Base-by-base conservation (phyloP, 2,113 vertebrate species). In the Laterallus jamaicensis region DNA sequence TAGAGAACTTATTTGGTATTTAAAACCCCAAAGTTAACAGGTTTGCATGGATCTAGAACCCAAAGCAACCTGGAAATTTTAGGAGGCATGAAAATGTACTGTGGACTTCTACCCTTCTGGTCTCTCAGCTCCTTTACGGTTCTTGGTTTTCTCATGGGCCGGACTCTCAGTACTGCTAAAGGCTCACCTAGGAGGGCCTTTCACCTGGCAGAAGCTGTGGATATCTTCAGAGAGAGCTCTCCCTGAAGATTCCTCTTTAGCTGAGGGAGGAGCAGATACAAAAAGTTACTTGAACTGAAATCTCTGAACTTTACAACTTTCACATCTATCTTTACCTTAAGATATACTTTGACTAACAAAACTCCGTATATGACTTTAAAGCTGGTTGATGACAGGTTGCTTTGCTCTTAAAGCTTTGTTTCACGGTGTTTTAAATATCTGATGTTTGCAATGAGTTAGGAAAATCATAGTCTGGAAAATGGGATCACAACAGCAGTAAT, bases 361-460 rank as follows among this genome's bases (percentile, higher is more conserved):
- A 66, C 52, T 50, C 44, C 4, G 1, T 77, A 55, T 31, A 50
- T 79, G 74, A 16, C 76, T 86, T 55, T 14, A 82, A 76, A 87
- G 50, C 60, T 66, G 64, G 24, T n/a, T 86, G 73, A 35, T 2
- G 3, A n/a, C 47, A 25, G 11, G 35, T 81, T 74, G 42, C 59
- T 88, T 82, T 85, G 32, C 77, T 85, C 31, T 62, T 82, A 63
- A n/a, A 86, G 54, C 59, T 95, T 83, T 81, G 64, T 66, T 93
- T 92, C 31, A 25, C 1, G 0, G 15, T 62, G 9, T 74, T 96
- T 78, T 82, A 94, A 81, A 40, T 92, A 47, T 29, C 8, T 54
- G 6, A 44, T 54, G 10, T 80, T 94, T 78, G 54, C 42, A 37
- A 49, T 29, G n/a, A 88, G 32, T 95, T 86, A 47, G 82, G 66